These are phyloP conservation scores for Drosophila basisetae DNA, from an alignment of 2,888 invertebrate species.

Conservation along the genomic window DNA sequence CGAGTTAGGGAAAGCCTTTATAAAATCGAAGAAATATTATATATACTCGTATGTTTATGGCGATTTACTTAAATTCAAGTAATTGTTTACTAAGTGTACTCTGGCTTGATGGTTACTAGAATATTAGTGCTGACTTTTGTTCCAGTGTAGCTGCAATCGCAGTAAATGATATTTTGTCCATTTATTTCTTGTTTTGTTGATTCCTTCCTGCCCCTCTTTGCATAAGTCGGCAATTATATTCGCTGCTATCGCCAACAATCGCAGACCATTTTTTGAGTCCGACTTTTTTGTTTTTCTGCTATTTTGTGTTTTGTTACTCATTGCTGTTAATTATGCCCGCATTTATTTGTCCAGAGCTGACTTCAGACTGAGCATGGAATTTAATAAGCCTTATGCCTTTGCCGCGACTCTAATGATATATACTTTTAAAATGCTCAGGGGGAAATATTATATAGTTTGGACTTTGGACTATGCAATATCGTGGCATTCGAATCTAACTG, in stretches of 20 bases:
- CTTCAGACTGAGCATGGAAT: conserved; percentile 32
- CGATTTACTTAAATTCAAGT: not conserved
- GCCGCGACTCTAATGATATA: conserved; percentile 16
- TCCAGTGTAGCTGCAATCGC: conserved; percentile 18
- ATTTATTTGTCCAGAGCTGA: conserved; percentile 44
- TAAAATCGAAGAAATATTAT: too few species aligned
- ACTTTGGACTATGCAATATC: conserved; percentile 24
- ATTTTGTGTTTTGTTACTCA: conserved; percentile 25
- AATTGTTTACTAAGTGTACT: not conserved
- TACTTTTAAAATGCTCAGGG: conserved; percentile 5
- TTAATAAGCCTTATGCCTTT: conserved; percentile 61
- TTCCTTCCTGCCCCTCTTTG: conserved; percentile 11
- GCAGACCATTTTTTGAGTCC: conserved; percentile 33
- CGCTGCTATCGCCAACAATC: conserved; percentile 45
- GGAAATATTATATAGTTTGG: conserved; percentile 19
- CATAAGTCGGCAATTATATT: conserved; percentile 53
- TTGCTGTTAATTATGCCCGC: conserved; percentile 69
- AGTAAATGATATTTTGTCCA: conserved; percentile 12
- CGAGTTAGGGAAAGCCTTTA: too few species aligned
- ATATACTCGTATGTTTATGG: too few species aligned
- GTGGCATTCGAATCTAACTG: conserved; percentile 43
- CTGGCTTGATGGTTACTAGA: not conserved
- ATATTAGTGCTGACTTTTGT: not conserved
- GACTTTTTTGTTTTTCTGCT: not conserved
- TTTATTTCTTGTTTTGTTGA: not conserved